These are phyloP conservation scores for Sardina pilchardus DNA, from an alignment of 2,113 vertebrate genomes.

Conservation along the genomic window DNA sequence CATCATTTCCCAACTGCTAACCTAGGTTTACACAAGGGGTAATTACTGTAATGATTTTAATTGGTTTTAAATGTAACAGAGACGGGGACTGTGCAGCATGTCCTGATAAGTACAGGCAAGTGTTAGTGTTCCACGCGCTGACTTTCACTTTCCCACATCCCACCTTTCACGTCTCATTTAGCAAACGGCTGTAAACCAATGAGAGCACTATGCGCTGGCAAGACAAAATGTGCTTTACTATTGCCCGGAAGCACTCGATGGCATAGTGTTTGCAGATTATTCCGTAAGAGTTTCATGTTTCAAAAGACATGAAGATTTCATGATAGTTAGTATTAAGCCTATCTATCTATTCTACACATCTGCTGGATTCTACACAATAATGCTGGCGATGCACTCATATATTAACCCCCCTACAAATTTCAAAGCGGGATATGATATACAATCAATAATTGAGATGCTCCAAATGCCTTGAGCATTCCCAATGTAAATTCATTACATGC, in stretches of 20 bases:
- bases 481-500: not conserved
- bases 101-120: not conserved
- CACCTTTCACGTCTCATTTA: not conserved
- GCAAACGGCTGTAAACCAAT: slow-evolving; percentile 8
- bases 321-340: not conserved
- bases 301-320: not conserved
- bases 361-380: not conserved
- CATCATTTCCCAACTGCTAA: no score
- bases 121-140: not conserved
- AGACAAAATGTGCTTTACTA: not conserved
- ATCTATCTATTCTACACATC: not conserved
- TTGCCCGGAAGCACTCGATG: not conserved
- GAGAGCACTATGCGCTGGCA: not conserved
- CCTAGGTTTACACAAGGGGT: no score
- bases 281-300: not conserved
- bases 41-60: no score
- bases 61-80: not conserved
- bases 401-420: not conserved
- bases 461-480: not conserved
- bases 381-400: not conserved
- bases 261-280: not conserved
- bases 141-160: not conserved
- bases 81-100: not conserved
- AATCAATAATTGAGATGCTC: not conserved
- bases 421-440: not conserved